These are phyloP conservation scores for Lymantria dispar DNA, from an alignment of 2,888 invertebrate genomes.

Conservation along the genomic window DNA sequence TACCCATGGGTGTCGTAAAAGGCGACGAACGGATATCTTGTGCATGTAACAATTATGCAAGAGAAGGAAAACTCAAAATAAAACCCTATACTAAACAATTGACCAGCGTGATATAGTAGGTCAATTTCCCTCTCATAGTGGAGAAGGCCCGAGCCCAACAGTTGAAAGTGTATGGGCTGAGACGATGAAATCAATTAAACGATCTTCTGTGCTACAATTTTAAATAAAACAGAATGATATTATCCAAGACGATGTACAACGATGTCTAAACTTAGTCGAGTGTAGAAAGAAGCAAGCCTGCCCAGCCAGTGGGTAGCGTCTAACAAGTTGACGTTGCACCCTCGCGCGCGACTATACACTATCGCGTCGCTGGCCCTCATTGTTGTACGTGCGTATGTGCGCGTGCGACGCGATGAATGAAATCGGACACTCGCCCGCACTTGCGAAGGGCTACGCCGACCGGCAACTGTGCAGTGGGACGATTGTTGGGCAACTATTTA, in stretches of 20 bases:
- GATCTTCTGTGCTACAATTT: too few species aligned
- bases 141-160: too few species aligned
- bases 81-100: too few species aligned
- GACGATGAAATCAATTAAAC: too few species aligned
- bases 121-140: too few species aligned
- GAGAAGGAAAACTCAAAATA: too few species aligned
- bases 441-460: neutral
- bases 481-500: too few species aligned
- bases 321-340: conserved; percentile 36
- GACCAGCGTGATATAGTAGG: too few species aligned
- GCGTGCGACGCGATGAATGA: conserved; percentile 47
- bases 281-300: conserved; percentile 10
- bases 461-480: neutral
- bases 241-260: neutral
- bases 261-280: neutral
- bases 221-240: neutral
- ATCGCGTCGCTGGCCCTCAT: conserved; percentile 24
- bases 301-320: conserved; percentile 9
- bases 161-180: too few species aligned
- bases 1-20: too few species aligned
- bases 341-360: conserved; percentile 12
- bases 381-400: conserved; percentile 27
- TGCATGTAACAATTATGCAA: too few species aligned
- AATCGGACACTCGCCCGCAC: conserved; percentile 47
- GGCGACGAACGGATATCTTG: too few species aligned